Conservation (phyloP, 2,888 invertebrate species). For the Nemoura dubitans region DNA sequence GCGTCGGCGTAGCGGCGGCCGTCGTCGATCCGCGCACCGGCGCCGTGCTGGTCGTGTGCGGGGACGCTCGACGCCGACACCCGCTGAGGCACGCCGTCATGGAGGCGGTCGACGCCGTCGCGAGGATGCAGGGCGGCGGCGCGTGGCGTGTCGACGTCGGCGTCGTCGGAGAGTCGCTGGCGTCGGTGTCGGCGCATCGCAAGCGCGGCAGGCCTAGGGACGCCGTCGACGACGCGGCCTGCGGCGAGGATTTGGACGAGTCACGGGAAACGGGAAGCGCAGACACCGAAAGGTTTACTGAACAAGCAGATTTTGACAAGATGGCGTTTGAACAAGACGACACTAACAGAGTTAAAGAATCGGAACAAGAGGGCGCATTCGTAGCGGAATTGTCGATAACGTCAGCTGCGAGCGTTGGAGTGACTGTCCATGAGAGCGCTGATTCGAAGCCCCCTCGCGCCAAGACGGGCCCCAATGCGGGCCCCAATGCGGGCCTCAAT, state of each 20-base stretch:
- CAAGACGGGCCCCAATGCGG: too few species aligned
- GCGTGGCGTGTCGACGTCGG: conserved; percentile 63
- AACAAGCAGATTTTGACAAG: too few species aligned
- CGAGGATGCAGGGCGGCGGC: conserved; percentile 82
- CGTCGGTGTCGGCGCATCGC: conserved; percentile 44
- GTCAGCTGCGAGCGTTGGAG: too few species aligned
- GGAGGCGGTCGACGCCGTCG: conserved; percentile 86
- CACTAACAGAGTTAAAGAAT: too few species aligned
- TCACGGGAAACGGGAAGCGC: too few species aligned
- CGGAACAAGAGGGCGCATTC: too few species aligned
- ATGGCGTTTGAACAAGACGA: too few species aligned
- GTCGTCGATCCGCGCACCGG: conserved; percentile 77
- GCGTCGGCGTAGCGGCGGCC: conserved; percentile 63
- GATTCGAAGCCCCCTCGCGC: too few species aligned
- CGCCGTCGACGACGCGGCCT: conserved; percentile 38
- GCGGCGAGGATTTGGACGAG: background rate
- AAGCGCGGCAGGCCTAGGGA: conserved; percentile 46
- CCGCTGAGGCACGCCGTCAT: conserved; percentile 86
- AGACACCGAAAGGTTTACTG: too few species aligned
- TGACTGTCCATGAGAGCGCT: too few species aligned
- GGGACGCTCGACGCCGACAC: conserved; percentile 66
- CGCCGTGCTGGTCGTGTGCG: conserved; percentile 74
- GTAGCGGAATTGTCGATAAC: too few species aligned
- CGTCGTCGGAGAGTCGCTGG: conserved; percentile 27
- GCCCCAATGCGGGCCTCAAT: too few species aligned